Evolutionary conservation across 2,113 vertebrate genomes (phyloP).

Genomic region (Syrmaticus mikado): DNA sequence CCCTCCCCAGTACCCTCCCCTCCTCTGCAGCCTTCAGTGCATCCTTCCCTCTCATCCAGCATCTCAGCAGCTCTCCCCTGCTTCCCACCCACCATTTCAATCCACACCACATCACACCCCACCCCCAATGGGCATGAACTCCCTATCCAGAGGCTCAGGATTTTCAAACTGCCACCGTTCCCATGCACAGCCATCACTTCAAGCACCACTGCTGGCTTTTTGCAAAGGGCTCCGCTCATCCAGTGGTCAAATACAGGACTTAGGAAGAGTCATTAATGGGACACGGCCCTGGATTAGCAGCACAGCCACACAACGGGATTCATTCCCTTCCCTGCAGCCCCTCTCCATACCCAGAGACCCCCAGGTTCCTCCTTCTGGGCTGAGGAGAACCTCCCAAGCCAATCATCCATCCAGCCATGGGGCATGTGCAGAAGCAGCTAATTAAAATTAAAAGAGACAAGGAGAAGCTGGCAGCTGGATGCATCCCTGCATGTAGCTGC

Average conservation of each 20-base stretch:
- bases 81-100: neutral
- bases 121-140: accelerated
- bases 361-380: neutral
- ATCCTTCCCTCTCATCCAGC: neutral
- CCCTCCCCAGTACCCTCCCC: neutral
- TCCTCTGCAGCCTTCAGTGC: neutral
- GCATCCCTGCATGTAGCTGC: neutral
- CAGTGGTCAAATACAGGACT: neutral
- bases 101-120: neutral
- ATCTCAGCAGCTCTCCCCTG: too few species aligned
- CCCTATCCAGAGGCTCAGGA: accelerated
- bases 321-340: neutral
- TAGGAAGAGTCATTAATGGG: neutral
- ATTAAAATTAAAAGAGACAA: slow-evolving; percentile 47
- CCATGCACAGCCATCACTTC: neutral
- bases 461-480: neutral
- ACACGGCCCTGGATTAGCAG: accelerated
- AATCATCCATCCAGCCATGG: neutral
- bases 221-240: neutral
- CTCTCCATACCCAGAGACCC: neutral
- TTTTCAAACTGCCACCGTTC: neutral
- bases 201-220: neutral
- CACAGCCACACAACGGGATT: neutral
- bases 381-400: neutral
- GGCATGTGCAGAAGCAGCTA: neutral